Evolutionary conservation across 2,888 invertebrate species (phyloP), one percentile per base, ranked within the genome.

Genomic region (Eupithecia insigniata): DNA sequence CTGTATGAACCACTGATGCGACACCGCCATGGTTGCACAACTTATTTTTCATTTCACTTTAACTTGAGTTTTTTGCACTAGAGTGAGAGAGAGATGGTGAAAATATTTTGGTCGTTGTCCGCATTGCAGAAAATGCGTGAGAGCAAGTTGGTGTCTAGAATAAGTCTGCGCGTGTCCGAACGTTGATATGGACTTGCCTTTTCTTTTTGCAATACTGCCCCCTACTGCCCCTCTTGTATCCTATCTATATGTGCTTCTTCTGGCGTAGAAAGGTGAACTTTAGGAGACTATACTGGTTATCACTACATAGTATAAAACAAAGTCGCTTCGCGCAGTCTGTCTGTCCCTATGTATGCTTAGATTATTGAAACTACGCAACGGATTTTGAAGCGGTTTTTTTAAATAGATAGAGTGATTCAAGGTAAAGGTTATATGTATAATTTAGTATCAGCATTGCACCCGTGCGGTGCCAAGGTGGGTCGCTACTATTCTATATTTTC

Each of bases 1-100:
- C 82, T 94, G 92, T 75, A 93, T 86, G 81, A 93, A 93, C 93
- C 94, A 94, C 86, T 93, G 94, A 83, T 93, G 92, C 74, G 93
- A 92, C 79, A 93, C 89, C 72, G 94, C 92, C 92, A 94, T 94
- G 67, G 74, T 83, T 82, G 75, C 76, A 73, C 74, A 74, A 79
- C 76, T 80, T 71, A 71, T 73, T 75, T 72, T 68, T 71, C 75
- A 81, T 85, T 79, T 84, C 85, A 78, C 81, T 85, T 76, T 62
- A 67, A 78, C 77, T 70, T 73, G 70, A 70, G 39, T 58, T 76
- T 76, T 77, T 69, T 73, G 71, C 79, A 81, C 78, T 77, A 73
- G 73, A 73, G 66, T 64, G 77, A 81, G 64, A 76, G 81, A 85
- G 80, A 84, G 69, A 75, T 75, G 74, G 75, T 78, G 67, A 80